Conservation (phyloP, 2,888 invertebrate species). For the Oxycera nigricornis region DNA sequence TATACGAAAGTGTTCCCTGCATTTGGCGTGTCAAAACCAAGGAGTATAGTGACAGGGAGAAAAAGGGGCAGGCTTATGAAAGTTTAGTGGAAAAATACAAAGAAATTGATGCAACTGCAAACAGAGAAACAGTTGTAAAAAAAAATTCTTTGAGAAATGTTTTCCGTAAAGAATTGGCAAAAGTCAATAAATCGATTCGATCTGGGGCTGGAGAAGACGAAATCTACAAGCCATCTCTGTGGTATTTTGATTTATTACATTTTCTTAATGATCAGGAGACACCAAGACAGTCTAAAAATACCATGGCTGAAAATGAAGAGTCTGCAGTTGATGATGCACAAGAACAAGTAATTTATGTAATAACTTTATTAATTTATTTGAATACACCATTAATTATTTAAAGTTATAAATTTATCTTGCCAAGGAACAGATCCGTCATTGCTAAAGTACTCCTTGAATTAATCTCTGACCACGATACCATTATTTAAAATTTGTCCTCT, state of each 20-base stretch:
- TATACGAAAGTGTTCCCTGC: neutral
- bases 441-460: neutral
- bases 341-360: neutral
- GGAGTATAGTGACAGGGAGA: slow-evolving; percentile 3
- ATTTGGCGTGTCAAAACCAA: neutral
- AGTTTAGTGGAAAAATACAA: neutral
- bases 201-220: neutral
- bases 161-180: neutral
- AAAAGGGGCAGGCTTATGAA: neutral
- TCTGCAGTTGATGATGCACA: neutral
- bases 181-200: neutral
- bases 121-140: neutral
- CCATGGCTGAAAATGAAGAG: neutral
- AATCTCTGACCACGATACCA: neutral
- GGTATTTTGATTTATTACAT: slow-evolving; percentile 17
- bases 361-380: neutral
- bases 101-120: neutral
- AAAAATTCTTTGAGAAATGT: slow-evolving; percentile 3
- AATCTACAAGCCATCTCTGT: slow-evolving; percentile 13
- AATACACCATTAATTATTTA: neutral
- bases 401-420: neutral
- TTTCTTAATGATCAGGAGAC: neutral
- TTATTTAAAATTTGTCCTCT: neutral
- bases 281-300: neutral
- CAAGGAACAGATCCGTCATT: neutral